phyloP scores from a whole-genome alignment of 1,140 invertebrate species.

The Drosophila pseudoobscura region DNA sequence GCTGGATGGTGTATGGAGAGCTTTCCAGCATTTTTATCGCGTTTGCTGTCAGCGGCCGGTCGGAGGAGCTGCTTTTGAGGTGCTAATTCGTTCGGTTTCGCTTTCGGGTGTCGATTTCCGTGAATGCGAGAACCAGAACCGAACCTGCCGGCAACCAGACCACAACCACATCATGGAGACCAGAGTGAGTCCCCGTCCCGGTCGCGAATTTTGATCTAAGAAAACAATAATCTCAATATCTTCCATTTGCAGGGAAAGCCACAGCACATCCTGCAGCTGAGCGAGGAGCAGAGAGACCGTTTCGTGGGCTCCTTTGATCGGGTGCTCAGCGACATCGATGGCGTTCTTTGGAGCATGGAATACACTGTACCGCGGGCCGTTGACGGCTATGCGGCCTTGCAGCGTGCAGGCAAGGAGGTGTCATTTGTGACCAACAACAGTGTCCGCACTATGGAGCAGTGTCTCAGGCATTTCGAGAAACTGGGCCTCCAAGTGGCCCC shows the following conservation, averaged over 20 bases:
- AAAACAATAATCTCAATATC: background rate
- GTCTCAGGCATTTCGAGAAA: constrained; percentile 53
- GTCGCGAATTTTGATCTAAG: no score
- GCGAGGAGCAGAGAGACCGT: constrained; percentile 51
- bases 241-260: constrained; percentile 22
- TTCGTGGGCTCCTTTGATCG: constrained; percentile 84
- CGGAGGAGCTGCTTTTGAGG: no score
- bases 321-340: constrained; percentile 84
- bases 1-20: no score
- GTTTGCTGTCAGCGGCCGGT: no score
- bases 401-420: constrained; percentile 87
- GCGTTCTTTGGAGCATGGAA: constrained; percentile 86
- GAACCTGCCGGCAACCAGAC: no score
- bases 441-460: constrained; percentile 75
- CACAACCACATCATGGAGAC: no score
- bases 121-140: no score
- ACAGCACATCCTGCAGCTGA: constrained; percentile 51
- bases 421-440: constrained; percentile 90
- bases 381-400: constrained; percentile 84
- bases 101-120: no score
- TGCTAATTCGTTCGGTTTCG: no score
- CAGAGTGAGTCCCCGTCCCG: no score
- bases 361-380: constrained; percentile 84
- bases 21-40: no score
- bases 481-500: constrained; percentile 34